phyloP scores from a whole-genome alignment of 2,797 vertebrate genomes.

The Lithobates pipiens region DNA sequence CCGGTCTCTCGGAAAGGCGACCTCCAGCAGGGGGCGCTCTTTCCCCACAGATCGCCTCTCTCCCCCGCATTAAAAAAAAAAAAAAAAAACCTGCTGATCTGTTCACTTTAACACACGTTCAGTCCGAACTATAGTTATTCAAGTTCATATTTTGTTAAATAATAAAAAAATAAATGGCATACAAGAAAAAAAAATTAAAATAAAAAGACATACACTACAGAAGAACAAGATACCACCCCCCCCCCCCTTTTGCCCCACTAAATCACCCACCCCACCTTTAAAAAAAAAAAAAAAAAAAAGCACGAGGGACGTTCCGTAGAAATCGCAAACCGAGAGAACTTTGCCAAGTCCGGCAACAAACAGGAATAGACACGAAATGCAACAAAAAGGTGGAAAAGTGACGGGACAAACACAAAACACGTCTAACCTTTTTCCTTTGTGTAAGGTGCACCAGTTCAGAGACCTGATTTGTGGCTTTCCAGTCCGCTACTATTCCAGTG shows the following conservation, averaged over 20 bases:
- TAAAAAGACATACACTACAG: background rate
- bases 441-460: constrained; percentile 47
- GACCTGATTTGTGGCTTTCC: constrained; percentile 56
- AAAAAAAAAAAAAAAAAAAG: background rate
- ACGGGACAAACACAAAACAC: constrained; percentile 30
- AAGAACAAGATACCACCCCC: background rate
- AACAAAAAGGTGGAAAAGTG: constrained; percentile 19
- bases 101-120: constrained; percentile 8
- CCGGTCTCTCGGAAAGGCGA: background rate
- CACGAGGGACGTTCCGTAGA: background rate
- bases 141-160: constrained; percentile 36
- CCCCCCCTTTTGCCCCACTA: too few relatives aligned
- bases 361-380: constrained; percentile 23
- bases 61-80: background rate
- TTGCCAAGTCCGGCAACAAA: constrained; percentile 44
- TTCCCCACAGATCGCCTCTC: constrained; percentile 4
- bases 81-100: constrained; percentile 15
- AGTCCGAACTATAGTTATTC: constrained; percentile 41
- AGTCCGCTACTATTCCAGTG: constrained; percentile 42
- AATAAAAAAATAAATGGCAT: constrained; percentile 18
- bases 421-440: constrained; percentile 64
- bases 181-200: constrained; percentile 7
- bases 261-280: too few relatives aligned
- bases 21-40: constrained; percentile 47
- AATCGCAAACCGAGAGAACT: constrained; percentile 28